Conservation (phyloP, 1,140 invertebrate species). For the Drosophila dunni region DNA sequence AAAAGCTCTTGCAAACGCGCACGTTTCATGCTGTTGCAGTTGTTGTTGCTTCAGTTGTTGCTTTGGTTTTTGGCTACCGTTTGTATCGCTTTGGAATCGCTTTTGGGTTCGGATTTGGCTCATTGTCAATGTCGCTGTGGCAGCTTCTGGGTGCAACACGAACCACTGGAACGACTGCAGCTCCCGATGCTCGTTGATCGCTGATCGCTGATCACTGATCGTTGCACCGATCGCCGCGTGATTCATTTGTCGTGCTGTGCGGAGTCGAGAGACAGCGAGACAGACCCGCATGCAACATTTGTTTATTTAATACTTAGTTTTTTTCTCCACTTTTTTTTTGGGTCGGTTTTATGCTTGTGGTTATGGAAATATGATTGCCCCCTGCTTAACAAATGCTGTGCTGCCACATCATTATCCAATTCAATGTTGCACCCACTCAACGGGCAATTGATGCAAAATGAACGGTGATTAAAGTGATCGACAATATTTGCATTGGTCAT, state of each 20-base stretch:
- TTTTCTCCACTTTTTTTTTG: conserved; percentile 15
- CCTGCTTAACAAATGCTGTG: conserved; percentile 38
- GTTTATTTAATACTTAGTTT: conserved; percentile 2
- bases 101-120: conserved; percentile 58
- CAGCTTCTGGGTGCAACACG: conserved; percentile 59
- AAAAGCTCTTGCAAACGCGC: conserved; percentile 74
- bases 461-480: conserved; percentile 65
- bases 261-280: conserved; percentile 22
- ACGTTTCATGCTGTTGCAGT: conserved; percentile 55
- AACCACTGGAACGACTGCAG: conserved; percentile 6
- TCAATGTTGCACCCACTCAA: conserved; percentile 56
- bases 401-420: conserved; percentile 41
- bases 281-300: conserved; percentile 31
- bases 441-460: conserved; percentile 66
- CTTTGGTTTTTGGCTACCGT: conserved; percentile 70
- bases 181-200: conserved; percentile 12
- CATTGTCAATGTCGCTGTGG: conserved; percentile 74
- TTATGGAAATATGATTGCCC: conserved; percentile 66
- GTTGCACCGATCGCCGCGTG: conserved; percentile 52
- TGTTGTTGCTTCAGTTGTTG: conserved; percentile 49
- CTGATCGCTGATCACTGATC: conserved; percentile 1
- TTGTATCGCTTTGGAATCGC: conserved; percentile 66
- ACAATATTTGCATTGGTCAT: conserved; percentile 65
- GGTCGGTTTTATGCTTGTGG: conserved; percentile 37
- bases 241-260: conserved; percentile 79